A percentile compares a stretch with the other conserved stretches of the same genome.
These are phyloP conservation scores for Macrobrachium nipponense DNA, from an alignment of 1,140 invertebrate genomes.

Conservation along the genomic window DNA sequence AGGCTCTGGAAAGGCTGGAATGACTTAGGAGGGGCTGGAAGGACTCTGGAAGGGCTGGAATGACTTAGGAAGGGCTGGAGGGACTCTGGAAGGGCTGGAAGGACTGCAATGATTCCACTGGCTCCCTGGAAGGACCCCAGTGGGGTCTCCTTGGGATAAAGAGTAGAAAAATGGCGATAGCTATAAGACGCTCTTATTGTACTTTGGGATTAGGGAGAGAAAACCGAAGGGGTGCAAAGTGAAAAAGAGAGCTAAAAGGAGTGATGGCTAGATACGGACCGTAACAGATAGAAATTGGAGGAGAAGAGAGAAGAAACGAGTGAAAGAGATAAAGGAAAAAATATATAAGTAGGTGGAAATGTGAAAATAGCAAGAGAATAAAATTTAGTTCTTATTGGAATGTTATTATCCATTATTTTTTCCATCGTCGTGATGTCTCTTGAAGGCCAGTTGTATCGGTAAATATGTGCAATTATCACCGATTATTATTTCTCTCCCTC, in stretches of 20 bases:
- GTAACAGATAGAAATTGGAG: neutral
- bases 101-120: too few relatives aligned
- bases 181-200: neutral
- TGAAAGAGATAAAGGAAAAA: neutral
- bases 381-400: neutral
- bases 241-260: neutral
- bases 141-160: too few relatives aligned
- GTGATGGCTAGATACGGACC: neutral
- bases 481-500: too few relatives aligned
- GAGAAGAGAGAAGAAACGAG: neutral
- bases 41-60: too few relatives aligned
- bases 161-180: neutral
- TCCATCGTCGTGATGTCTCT: too few relatives aligned
- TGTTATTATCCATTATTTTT: too few relatives aligned
- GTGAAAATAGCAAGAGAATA: neutral
- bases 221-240: neutral
- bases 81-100: too few relatives aligned
- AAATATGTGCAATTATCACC: too few relatives aligned
- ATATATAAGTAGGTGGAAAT: neutral
- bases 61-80: too few relatives aligned
- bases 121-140: too few relatives aligned
- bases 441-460: neutral
- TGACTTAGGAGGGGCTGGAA: too few relatives aligned
- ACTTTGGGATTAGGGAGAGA: neutral
- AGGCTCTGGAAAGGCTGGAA: too few relatives aligned